A percentile compares a stretch with the other conserved stretches of the same genome.
These are phyloP conservation scores for Stegodyphus mimosarum DNA, from an alignment of 1,140 invertebrate species.

Conservation along the genomic window DNA sequence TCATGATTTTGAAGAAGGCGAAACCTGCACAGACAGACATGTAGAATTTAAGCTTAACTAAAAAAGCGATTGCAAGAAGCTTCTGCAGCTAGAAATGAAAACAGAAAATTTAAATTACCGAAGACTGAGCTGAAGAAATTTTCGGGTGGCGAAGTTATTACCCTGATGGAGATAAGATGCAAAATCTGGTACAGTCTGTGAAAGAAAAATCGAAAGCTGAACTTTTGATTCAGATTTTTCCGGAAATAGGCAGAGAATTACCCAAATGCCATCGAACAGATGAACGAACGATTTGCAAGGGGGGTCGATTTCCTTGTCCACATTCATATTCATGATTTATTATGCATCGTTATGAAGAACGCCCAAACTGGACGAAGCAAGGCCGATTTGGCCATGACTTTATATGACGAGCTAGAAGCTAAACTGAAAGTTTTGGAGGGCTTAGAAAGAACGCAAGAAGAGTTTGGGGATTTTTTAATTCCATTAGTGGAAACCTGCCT, in stretches of 20 bases:
- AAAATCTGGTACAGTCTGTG: not conserved
- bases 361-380: not conserved
- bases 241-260: not conserved
- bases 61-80: not conserved
- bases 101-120: not conserved
- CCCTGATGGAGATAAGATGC: constrained; percentile 3
- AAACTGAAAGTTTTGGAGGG: too few relatives aligned
- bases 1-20: not conserved
- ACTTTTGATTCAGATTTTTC: not conserved
- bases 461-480: too few relatives aligned
- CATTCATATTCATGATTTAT: not conserved
- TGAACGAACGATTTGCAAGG: not conserved
- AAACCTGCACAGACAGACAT: not conserved
- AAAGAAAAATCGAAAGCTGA: not conserved
- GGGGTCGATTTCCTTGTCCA: not conserved
- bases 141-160: not conserved
- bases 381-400: not conserved
- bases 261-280: not conserved
- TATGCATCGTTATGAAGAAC: not conserved
- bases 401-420: too few relatives aligned
- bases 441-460: too few relatives aligned
- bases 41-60: not conserved
- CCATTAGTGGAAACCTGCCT: too few relatives aligned
- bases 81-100: not conserved
- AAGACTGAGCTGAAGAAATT: not conserved